Evolutionary conservation across 2,113 vertebrate species (phyloP).

Genomic region (Burhinus oedicnemus): DNA sequence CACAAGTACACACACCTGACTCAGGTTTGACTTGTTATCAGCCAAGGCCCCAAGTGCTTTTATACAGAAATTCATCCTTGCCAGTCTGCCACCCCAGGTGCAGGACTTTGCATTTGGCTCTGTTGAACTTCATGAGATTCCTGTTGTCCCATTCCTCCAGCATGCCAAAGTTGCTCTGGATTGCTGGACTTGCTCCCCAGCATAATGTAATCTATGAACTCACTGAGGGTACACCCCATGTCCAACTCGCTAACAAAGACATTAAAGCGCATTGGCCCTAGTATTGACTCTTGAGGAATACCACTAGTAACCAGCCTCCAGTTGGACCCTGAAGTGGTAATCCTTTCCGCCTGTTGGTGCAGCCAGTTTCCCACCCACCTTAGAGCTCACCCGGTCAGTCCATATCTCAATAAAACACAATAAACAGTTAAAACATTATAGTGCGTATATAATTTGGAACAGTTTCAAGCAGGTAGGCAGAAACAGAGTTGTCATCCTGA

Average conservation of each 20-base stretch:
- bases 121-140: not conserved
- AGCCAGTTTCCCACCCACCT: not conserved
- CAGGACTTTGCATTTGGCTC: not conserved
- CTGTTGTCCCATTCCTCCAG: not conserved
- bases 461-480: not conserved
- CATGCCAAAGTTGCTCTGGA: not conserved
- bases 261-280: not conserved
- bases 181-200: not conserved
- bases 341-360: not conserved
- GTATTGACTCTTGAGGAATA: not conserved
- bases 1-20: not conserved
- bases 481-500: not conserved
- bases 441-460: not conserved
- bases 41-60: not conserved
- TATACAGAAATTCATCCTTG: not conserved
- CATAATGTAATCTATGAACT: accelerated
- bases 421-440: not conserved
- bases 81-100: not conserved
- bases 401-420: not conserved
- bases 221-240: too few species aligned
- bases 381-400: not conserved
- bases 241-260: not conserved
- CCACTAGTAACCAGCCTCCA: not conserved
- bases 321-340: not conserved
- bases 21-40: not conserved